Evolutionary conservation across 2,888 invertebrate species (phyloP).

Genomic region (Eustalomyia histrio): DNA sequence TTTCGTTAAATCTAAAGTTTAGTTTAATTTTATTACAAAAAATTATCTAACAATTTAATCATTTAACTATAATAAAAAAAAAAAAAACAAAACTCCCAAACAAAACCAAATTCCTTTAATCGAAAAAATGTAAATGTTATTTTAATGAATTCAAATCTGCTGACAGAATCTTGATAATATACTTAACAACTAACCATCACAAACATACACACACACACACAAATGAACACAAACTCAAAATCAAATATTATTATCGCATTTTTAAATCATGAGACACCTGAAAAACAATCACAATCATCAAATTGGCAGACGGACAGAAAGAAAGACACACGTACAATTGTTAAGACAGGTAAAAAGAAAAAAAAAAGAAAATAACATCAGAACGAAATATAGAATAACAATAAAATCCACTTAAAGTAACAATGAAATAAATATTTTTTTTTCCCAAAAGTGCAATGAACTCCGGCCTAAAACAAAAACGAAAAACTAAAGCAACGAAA

Average conservation of each 20-base stretch:
- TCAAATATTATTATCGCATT: constrained; percentile 52
- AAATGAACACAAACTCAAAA: constrained; percentile 7
- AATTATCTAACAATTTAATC: too few species aligned
- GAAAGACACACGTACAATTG: constrained; percentile 20
- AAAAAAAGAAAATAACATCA: background rate
- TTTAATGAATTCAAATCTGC: constrained; percentile 56
- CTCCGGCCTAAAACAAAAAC: constrained; percentile 28
- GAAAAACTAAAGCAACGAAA: background rate
- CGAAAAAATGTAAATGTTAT: constrained; percentile 45
- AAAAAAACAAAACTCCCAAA: too few species aligned
- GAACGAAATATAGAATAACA: constrained; percentile 33
- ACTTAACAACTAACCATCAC: background rate
- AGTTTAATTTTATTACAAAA: too few species aligned
- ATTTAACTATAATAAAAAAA: background rate
- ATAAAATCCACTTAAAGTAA: constrained; percentile 62
- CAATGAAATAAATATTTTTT: constrained; percentile 31
- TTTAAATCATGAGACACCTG: constrained; percentile 49
- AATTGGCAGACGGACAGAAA: constrained; percentile 9
- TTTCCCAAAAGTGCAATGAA: constrained; percentile 55
- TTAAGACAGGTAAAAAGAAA: constrained; percentile 41
- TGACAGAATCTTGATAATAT: constrained; percentile 58
- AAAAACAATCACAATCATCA: constrained; percentile 34
- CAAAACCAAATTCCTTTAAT: background rate
- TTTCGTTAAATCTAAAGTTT: too few species aligned
- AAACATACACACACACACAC: constrained; percentile 14